Evolutionary conservation across 2,797 vertebrate genomes (phyloP).

Genomic region (Peromyscus melanophrys): DNA sequence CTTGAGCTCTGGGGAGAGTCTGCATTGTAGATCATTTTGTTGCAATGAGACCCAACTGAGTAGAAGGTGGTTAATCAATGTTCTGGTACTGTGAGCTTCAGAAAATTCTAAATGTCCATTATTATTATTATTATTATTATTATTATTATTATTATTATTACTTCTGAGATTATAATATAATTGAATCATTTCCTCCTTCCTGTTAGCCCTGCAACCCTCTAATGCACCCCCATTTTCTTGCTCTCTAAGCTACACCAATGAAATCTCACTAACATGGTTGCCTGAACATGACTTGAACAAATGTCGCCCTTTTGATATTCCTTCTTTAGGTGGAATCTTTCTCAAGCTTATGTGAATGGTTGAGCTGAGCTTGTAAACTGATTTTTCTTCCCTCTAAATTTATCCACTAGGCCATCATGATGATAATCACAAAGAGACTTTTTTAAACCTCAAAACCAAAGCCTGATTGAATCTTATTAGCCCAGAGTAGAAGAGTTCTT

Average conservation of each 20-base stretch:
- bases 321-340: background rate
- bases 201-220: background rate
- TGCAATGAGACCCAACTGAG: background rate
- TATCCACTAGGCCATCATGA: background rate
- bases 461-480: conserved; percentile 40
- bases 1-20: background rate
- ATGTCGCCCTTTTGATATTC: background rate
- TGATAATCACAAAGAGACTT: conserved; percentile 14
- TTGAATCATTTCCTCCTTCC: background rate
- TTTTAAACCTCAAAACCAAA: conserved; percentile 20
- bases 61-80: background rate
- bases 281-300: background rate
- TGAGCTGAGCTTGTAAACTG: background rate
- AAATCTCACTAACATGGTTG: background rate
- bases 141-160: background rate
- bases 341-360: background rate
- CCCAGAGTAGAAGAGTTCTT: background rate
- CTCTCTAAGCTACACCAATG: background rate
- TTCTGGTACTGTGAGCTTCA: background rate
- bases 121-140: background rate
- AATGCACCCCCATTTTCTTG: background rate
- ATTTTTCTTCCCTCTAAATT: background rate
- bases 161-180: background rate
- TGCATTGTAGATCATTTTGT: background rate
- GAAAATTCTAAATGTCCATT: background rate